These are phyloP conservation scores for Himalopsyche phryganea DNA, from an alignment of 1,140 invertebrate genomes.

Conservation along the genomic window DNA sequence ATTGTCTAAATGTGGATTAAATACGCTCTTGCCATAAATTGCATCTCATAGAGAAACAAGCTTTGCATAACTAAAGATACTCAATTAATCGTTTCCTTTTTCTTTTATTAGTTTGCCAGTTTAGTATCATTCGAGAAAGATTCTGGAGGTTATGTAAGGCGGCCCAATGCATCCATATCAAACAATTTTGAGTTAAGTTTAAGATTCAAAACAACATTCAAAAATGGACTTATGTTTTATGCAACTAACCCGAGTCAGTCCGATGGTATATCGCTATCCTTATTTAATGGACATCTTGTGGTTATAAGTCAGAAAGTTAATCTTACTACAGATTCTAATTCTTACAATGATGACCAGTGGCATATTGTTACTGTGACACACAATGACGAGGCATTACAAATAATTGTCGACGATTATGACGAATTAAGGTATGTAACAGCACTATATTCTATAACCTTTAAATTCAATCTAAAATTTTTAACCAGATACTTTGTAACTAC, in stretches of 20 bases:
- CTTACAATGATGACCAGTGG: constrained; percentile 87
- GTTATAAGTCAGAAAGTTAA: constrained; percentile 66
- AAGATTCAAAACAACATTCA: constrained; percentile 80
- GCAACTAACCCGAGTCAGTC: constrained; percentile 62
- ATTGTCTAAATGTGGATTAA: too few relatives aligned
- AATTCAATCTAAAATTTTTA: constrained; percentile 3
- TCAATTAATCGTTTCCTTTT: neutral
- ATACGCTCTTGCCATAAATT: too few relatives aligned
- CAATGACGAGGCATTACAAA: constrained; percentile 56
- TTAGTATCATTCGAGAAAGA: constrained; percentile 53
- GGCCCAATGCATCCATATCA: constrained; percentile 42
- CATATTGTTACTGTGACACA: constrained; percentile 87
- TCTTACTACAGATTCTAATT: constrained; percentile 56
- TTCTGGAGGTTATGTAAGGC: constrained; percentile 50
- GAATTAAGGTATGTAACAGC: constrained; percentile 56
- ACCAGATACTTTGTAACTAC: too few relatives aligned
- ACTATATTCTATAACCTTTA: constrained; percentile 8
- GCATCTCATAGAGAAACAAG: too few relatives aligned
- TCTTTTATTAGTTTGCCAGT: constrained; percentile 35
- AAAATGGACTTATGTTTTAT: constrained; percentile 77
- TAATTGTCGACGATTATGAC: constrained; percentile 83
- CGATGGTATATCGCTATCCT: constrained; percentile 62
- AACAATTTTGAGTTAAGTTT: constrained; percentile 73
- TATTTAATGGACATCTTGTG: constrained; percentile 66
- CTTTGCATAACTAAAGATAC: too few relatives aligned